Base-by-base conservation (phyloP, 2,888 invertebrate species). In the Heliconius aoede region DNA sequence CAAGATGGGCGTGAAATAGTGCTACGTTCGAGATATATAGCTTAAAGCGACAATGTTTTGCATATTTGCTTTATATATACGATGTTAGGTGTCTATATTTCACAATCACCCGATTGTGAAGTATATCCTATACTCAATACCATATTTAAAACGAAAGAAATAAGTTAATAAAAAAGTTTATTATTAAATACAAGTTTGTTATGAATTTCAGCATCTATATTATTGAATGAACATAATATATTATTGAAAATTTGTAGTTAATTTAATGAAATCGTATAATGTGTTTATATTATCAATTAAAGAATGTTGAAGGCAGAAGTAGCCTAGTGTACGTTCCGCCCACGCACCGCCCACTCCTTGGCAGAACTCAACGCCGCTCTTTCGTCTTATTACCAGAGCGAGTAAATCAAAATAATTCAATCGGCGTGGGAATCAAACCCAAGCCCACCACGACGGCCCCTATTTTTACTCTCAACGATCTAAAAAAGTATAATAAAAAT, bases 1-100 rank as follows among this genome's bases (percentile, higher is more conserved):
- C 81, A 80, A 79, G 79, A 79, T 79, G 80, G 78, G 82, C 80
- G 83, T 82, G 78, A 81, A 80, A 80, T 80, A 78, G 76, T 78
- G 64, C 55, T 72, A 21, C 76, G 68, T 60, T 62, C 40, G 62
- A 76, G 67, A 78, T 65, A 80, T 76, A 74, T 72, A 51, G 61
- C 62, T 73, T 62, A 36, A 36, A 51, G 69, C 28, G 72, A 76
- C 58, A 64, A 73, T 62, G 61, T 30, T 62, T 73, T 64, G 73
- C 62, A 62, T 73, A 73, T 72, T 72, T 72, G 13, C 40, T 61
- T 72, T 72, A 60, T 61, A 21, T 15, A 46, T n/a, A n/a, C 62
- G 18, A 62, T 62, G 73, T 40, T 60, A 69, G 26, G 68, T 46
- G 21, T 46, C 46, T 46, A 21, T 46, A 46, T 8, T 46, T 46